Evolutionary conservation across 2,888 invertebrate species (phyloP).

Genomic region (Isoperla grammatica): DNA sequence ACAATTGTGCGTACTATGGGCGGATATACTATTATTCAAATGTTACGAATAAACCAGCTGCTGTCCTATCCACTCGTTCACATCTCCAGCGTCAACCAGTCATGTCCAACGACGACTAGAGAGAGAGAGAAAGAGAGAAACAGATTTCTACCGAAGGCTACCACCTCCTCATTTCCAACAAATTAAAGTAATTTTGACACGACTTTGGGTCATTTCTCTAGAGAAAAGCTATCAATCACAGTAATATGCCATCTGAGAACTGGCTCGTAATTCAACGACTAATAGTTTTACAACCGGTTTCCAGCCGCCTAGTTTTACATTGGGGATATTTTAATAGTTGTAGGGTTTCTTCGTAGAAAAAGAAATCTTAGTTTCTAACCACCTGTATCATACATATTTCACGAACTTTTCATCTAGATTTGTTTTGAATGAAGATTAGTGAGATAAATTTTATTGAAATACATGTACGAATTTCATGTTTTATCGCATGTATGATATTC

Average conservation of each 20-base stretch:
- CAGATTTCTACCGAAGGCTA: too few species aligned
- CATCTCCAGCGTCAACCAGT: neutral
- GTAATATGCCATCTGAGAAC: neutral
- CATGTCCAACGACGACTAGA: neutral
- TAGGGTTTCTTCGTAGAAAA: neutral
- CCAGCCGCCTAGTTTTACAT: conserved; percentile 3
- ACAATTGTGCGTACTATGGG: too few species aligned
- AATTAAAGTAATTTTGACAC: conserved; percentile 13
- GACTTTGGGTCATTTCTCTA: neutral
- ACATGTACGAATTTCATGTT: too few species aligned
- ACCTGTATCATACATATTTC: too few species aligned
- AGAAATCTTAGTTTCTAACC: neutral
- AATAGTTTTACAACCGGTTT: conserved; percentile 19
- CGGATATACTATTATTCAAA: too few species aligned
- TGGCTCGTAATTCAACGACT: conserved; percentile 5
- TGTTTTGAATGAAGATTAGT: too few species aligned
- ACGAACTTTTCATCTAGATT: too few species aligned
- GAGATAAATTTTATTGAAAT: too few species aligned
- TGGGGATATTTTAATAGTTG: neutral
- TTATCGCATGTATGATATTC: too few species aligned
- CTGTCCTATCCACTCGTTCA: neutral
- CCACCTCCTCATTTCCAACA: neutral
- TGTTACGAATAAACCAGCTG: too few species aligned
- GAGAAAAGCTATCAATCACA: conserved; percentile 11
- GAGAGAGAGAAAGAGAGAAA: too few species aligned